phyloP scores from a whole-genome alignment of 2,888 invertebrate genomes.

The Parnassius mnemosyne region DNA sequence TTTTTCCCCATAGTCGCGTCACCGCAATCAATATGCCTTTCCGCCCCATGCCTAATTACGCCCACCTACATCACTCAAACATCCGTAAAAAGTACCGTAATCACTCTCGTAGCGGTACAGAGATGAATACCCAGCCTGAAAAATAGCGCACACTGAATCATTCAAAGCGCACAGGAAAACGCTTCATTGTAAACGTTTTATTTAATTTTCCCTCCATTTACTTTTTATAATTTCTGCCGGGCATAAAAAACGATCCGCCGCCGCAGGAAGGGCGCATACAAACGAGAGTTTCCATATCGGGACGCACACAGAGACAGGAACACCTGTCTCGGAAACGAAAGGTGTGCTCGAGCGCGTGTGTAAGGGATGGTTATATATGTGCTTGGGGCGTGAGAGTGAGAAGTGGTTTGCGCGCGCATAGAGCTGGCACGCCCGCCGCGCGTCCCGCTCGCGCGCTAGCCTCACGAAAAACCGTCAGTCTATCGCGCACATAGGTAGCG shows the following conservation, averaged over 20 bases:
- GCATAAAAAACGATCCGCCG: slow-evolving; percentile 79
- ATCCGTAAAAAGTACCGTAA: slow-evolving; percentile 69
- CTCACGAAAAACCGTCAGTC: slow-evolving; percentile 65
- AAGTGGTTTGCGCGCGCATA: slow-evolving; percentile 71
- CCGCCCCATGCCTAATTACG: slow-evolving; percentile 78
- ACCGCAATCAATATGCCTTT: slow-evolving; percentile 80
- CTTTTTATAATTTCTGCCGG: slow-evolving; percentile 79
- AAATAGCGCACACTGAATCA: slow-evolving; percentile 75
- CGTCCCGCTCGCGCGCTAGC: slow-evolving; percentile 70
- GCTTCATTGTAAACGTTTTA: slow-evolving; percentile 80
- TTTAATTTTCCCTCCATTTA: slow-evolving; percentile 81
- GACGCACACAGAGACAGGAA: slow-evolving; percentile 73
- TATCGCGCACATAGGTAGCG: slow-evolving; percentile 76
- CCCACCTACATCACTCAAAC: slow-evolving; percentile 76
- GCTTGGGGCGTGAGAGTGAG: slow-evolving; percentile 51
- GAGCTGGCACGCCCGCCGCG: slow-evolving; percentile 74
- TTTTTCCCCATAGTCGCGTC: slow-evolving; percentile 77
- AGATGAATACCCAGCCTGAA: slow-evolving; percentile 63
- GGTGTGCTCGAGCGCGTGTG: slow-evolving; percentile 72
- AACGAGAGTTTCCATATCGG: slow-evolving; percentile 49
- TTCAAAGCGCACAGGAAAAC: slow-evolving; percentile 79
- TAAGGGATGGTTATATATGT: slow-evolving; percentile 53
- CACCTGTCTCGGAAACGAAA: slow-evolving; percentile 80
- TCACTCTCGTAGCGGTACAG: slow-evolving; percentile 51
- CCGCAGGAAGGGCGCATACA: slow-evolving; percentile 77